Base-by-base conservation (phyloP, 2,888 invertebrate genomes). In the Pilophorus perplexus region DNA sequence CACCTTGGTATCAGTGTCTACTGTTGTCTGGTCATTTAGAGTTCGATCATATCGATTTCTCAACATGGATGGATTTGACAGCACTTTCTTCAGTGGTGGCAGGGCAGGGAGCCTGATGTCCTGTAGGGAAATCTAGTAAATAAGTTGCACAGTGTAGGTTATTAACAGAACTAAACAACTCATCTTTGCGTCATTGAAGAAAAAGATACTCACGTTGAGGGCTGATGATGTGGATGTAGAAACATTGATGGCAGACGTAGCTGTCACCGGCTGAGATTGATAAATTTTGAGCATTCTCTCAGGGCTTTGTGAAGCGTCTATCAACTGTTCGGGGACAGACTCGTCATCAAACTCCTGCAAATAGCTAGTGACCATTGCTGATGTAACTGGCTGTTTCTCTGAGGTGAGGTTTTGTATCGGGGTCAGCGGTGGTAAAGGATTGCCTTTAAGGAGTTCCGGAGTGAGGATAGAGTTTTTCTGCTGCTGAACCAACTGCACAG, bases 401-500 rank as follows among this genome's bases (percentile, higher is more conserved):
- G 71, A 69, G 3, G 71, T 64, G 3, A 72, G 71, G 22, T 69
- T 71, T 8, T 69, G 68, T 18, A 71, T 68, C 33, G 73, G 70
- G 42, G 71, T 66, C 10, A 72, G 52, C 10, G 68, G 57, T 10
- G 69, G 60, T 52, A 71, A 68, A n/a, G 68, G 54, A 33, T 68
- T 71, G 22, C 65, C 40, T 44, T 69, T 71, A n/a, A 72, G 50
- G 5, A 72, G 66, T 66, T 72, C 72, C 14, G 68, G 64, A 28
- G 72, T 52, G 18, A 72, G 44, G 12, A 72, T 65, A 12, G 70
- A 67, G 44, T 71, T 69, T 70, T 83, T 82, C 69, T 83, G 83
- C 68, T 83, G 83, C 64, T 83, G 83, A 64, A 80, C 82, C 14
- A 84, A 75, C 72, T 84, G 84, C 2, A 84, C 84, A 6, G 83